phyloP scores from a whole-genome alignment of 2,113 vertebrate genomes.

The Felis chaus region DNA sequence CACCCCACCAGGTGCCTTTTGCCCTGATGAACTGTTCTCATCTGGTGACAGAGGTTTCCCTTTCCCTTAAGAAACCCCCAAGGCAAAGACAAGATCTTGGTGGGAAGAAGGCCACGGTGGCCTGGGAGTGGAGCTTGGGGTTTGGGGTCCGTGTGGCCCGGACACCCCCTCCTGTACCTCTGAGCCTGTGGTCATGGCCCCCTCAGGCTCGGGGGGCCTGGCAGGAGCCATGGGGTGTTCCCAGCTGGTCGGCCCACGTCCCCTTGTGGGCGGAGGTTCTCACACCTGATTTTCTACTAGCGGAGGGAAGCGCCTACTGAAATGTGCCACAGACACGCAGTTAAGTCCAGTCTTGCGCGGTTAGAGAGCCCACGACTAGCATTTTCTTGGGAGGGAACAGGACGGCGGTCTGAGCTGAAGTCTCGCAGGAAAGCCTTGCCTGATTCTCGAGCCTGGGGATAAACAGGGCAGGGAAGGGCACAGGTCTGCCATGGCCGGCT shows the following conservation, averaged over 20 bases:
- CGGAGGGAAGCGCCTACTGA: neutral
- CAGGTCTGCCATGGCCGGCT: rapidly evolving
- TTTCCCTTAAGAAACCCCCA: neutral
- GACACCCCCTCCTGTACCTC: rapidly evolving
- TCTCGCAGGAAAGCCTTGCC: neutral
- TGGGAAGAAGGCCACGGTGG: neutral
- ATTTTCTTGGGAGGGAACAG: neutral
- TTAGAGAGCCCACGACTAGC: too few species aligned
- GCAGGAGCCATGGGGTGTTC: too few species aligned
- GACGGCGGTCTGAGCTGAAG: neutral
- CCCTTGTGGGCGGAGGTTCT: neutral
- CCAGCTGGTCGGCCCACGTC: neutral
- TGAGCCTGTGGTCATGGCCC: too few species aligned
- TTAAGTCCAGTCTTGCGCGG: neutral
- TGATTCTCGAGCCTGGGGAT: neutral
- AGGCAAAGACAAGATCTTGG: too few species aligned
- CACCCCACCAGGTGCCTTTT: too few species aligned
- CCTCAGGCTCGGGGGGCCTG: neutral
- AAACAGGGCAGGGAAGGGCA: neutral
- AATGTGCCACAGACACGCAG: neutral
- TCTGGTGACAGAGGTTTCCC: neutral
- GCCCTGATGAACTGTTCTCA: neutral
- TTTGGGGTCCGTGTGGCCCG: too few species aligned
- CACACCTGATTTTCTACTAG: rapidly evolving
- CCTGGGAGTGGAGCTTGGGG: neutral